Base-by-base conservation (phyloP, 2,797 vertebrate species). In the Thripadectes ignobilis region DNA sequence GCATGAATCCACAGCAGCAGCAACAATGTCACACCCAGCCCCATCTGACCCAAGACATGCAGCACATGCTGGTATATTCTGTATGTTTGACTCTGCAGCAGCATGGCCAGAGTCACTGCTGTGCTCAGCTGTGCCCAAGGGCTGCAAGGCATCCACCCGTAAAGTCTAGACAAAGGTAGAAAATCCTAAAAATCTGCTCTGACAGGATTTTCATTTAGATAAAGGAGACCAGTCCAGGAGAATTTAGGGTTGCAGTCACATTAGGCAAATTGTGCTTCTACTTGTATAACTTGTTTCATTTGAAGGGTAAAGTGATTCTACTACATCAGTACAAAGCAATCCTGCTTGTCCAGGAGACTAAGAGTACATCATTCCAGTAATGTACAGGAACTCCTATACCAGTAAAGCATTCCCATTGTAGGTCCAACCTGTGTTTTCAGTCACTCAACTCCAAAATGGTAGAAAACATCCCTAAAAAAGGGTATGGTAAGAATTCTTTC, bases 171-270 rank as follows among this genome's bases (percentile, higher is more conserved):
- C 65, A 80, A 83, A 88, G 57, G 83, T 16, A 71, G 79, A 95
- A 96, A 94, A 94, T 80, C 79, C 76, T 45, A 85, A 89, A 77
- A 93, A 81, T 86, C 79, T 94, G 73, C 73, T 80, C 79, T 15
- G 41, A 45, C 76, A 32, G 83, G 75, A 83, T 93, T 89, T 94
- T 80, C 7, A 5, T 83, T 88, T 59, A 88, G 52, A 80, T 74
- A 83, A 85, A 92, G 61, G 83, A 38, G 57, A 57, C 18, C 54
- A 55, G 45, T 48, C 57, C 39, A 24, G 52, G 75, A 88, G 73
- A 83, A 72, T 66, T 93, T 63, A 63, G 12, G 32, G 46, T 85
- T 92, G 41, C 54, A 62, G 38, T 39, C 34, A 55, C 48, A 34
- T 51, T 74, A 88, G 54, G 58, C 75, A 85, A 88, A 84, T 15